Base-by-base conservation (phyloP, 2,797 vertebrate species). In the Chaenodraco wilsoni region DNA sequence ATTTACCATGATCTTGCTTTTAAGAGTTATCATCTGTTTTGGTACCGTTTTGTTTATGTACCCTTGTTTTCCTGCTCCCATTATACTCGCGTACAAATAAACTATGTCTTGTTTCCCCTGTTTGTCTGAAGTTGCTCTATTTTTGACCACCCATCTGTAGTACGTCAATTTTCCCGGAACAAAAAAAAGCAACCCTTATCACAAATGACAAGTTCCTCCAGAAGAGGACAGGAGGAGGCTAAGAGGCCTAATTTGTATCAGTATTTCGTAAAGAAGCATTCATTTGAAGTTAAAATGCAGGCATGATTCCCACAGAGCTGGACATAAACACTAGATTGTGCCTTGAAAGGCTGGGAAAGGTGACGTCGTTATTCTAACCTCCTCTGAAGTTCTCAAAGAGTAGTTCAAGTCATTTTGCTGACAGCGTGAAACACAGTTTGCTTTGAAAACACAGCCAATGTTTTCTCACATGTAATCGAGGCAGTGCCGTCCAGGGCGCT, bases 391-490 rank as follows among this genome's bases (percentile, higher is more conserved):
- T 58, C 52, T 74, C 68, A 60, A 55, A 70, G 68, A 65, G 77
- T 46, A 49, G 51, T 57, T 71, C 9, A 54, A 69, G 63, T 19
- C 15, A 57, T 84, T 84, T 74, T 70, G 84, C 87, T 89, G 89
- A 87, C 79, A 2, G 21, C 7, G 65, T 68, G 44, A 80, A 74
- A 79, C 59, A 59, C 51, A 37, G 82, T 59, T 76, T 74, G 60
- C 74, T 82, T 79, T 81, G 72, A 84, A 90, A 90, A 85, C 40
- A 21, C 66, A 48, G 80, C 72, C 79, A 82, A 62, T 88, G 82
- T 91, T 90, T 92, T 86, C 82, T 79, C 79, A 70, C 78, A 74
- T 84, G 87, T 80, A 89, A 87, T 87, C 69, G 69, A 84, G 86
- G 80, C 74, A 23, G n/a, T 46, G 61, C 69, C 75, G 77, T 60